Percentiles rank a stretch among this genome's conserved stretches.
Conservation (phyloP, 2,797 vertebrate species). For the Falco concolor region DNA sequence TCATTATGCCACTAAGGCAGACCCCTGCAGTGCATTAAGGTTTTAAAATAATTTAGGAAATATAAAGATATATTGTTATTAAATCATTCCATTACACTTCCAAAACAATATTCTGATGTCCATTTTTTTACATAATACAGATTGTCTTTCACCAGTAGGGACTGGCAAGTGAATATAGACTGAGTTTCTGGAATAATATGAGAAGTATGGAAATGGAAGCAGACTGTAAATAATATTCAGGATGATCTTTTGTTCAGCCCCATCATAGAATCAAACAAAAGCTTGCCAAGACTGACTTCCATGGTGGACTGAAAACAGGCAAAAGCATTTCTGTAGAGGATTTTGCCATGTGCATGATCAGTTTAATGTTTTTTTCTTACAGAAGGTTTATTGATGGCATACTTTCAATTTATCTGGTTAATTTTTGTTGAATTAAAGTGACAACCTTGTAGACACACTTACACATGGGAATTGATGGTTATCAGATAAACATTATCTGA, state of each 20-base stretch:
- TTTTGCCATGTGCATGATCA: background rate
- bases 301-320: background rate
- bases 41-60: slow-evolving; percentile 62
- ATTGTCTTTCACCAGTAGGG: slow-evolving; percentile 6
- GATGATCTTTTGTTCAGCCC: slow-evolving; percentile 33
- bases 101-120: slow-evolving; percentile 24
- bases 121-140: slow-evolving; percentile 20
- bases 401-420: background rate
- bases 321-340: background rate
- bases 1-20: slow-evolving; percentile 41
- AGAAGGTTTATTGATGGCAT: background rate
- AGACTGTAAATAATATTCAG: slow-evolving; percentile 22
- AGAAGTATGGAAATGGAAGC: slow-evolving; percentile 34
- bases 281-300: background rate
- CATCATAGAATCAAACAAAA: slow-evolving; percentile 1
- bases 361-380: background rate
- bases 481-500: background rate
- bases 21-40: slow-evolving; percentile 33
- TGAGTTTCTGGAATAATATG: slow-evolving; percentile 13
- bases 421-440: slow-evolving; percentile 29
- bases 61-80: slow-evolving; percentile 53
- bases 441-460: background rate
- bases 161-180: slow-evolving; percentile 8
- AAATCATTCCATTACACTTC: slow-evolving; percentile 52
- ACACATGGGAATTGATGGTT: background rate